Evolutionary conservation across 1,140 invertebrate species (phyloP).

Genomic region (Archivesica marissinica): DNA sequence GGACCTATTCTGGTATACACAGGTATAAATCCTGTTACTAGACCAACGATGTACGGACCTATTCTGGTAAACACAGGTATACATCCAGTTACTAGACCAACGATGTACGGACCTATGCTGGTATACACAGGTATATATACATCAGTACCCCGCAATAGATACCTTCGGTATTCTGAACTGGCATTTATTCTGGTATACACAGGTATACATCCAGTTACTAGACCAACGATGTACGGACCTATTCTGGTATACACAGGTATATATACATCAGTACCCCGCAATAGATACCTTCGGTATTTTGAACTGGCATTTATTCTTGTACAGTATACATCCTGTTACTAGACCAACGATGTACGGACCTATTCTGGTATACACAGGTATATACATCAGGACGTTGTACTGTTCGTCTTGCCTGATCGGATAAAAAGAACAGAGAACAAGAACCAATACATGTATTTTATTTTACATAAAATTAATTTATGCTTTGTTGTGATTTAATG

Average conservation of each 20-base stretch:
- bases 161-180: constrained; percentile 37
- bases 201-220: constrained; percentile 3
- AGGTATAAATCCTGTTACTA: constrained; percentile 22
- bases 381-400: background rate
- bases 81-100: no score
- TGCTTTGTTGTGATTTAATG: no score
- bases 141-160: no score
- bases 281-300: constrained; percentile 31
- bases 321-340: constrained; percentile 24
- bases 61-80: constrained; percentile 3
- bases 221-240: constrained; percentile 32
- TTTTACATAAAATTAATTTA: no score
- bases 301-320: constrained; percentile 32
- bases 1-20: constrained; percentile 19
- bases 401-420: constrained; percentile 18
- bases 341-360: constrained; percentile 37
- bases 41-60: constrained; percentile 28
- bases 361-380: background rate
- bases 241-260: constrained; percentile 9
- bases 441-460: no score
- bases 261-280: background rate
- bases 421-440: no score
- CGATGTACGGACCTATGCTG: no score
- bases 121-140: no score
- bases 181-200: background rate